Evolutionary conservation across 2,113 vertebrate genomes (phyloP), one percentile per base, ranked within the genome.

Genomic region (Cygnus atratus): DNA sequence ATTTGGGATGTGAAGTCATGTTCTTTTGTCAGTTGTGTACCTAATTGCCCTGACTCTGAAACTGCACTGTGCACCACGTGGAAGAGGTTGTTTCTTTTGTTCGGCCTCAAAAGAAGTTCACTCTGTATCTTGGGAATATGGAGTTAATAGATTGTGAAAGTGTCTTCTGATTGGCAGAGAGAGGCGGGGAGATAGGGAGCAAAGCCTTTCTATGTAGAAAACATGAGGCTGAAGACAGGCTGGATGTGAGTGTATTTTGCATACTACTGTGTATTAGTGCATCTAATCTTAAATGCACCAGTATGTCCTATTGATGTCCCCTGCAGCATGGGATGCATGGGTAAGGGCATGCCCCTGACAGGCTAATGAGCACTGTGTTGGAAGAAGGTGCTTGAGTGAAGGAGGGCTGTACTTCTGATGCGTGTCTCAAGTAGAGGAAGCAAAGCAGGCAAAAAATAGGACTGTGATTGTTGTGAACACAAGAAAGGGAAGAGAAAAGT

Each of bases 1-100:
- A 54, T 54, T 59, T 92, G 91, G 87, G 94, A 79, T 92, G 74
- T 87, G 93, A 93, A 96, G 72, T 95, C 31, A 80, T 85, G 94
- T 95, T 91, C 93, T 91, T 95, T 95, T 95, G 91, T 91, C 84
- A 83, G 63, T 65, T 90, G 71, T 88, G 58, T 71, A 54, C 44
- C 59, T 95, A 92, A 87, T 70, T 85, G 54, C 81, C 72, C 37
- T 77, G 82, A 85, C 87, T 87, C 54, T 87, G 93, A 52, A 77
- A 88, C 31, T 95, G 75, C 33, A 58, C 91, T 92, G 44, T 83
- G 84, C 67, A 70, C 70, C 71, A 91, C 84, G 95, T 95, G 94
- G 94, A 95, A 97, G 57, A 87, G 81, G 66, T 48, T 84, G 18
- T 11, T 90, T 59, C 84, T 94, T 95, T 91, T 94, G 88, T 88